phyloP scores from a whole-genome alignment of 2,888 invertebrate genomes.

The Druceiella hillmani region DNA sequence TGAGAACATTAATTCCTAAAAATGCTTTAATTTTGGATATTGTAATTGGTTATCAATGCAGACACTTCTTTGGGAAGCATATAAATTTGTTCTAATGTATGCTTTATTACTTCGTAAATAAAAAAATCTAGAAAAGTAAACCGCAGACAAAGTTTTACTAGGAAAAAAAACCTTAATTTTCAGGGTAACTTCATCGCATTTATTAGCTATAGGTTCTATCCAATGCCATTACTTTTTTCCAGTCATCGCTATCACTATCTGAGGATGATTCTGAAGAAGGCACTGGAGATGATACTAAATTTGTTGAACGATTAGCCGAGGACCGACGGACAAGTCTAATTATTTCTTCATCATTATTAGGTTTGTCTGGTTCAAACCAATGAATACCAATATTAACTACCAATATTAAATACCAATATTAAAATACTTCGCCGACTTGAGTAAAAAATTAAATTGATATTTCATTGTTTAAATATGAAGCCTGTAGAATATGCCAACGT shows the following conservation, averaged over 20 bases:
- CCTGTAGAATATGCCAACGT: too few species aligned
- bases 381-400: too few species aligned
- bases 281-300: constrained; percentile 8
- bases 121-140: too few species aligned
- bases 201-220: constrained; percentile 11
- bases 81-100: constrained; percentile 17
- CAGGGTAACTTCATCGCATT: constrained; percentile 11
- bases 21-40: constrained; percentile 17
- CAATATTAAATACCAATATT: too few species aligned
- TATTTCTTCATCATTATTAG: constrained; percentile 7
- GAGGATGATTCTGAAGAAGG: constrained; percentile 8
- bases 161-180: constrained; percentile 10
- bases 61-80: too few species aligned
- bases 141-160: too few species aligned
- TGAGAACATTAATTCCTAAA: constrained; percentile 20
- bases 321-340: constrained; percentile 9
- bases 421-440: too few species aligned
- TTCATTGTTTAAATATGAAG: too few species aligned
- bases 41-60: constrained; percentile 7
- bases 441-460: too few species aligned
- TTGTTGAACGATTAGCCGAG: constrained; percentile 8
- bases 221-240: constrained; percentile 11
- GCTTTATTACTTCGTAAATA: too few species aligned
- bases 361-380: too few species aligned
- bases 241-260: too few species aligned